Conservation (phyloP, 2,888 invertebrate genomes). For the Cosmia trapezina region DNA sequence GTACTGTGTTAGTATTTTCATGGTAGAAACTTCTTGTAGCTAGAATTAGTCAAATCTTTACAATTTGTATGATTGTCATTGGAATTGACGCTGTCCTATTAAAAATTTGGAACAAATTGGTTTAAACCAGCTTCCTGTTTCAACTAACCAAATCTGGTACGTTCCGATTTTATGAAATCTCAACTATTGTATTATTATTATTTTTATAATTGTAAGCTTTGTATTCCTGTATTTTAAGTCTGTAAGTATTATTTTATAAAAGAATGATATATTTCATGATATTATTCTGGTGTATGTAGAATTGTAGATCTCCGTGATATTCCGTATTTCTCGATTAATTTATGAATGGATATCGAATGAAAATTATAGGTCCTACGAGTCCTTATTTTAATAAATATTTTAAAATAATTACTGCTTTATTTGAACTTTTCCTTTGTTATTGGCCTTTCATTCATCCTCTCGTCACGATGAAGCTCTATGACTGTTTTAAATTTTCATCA, state of each 20-base stretch:
- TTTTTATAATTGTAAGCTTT: constrained; percentile 38
- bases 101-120: constrained; percentile 25
- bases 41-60: constrained; percentile 36
- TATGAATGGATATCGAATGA: constrained; percentile 35
- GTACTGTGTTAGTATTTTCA: constrained; percentile 9
- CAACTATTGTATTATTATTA: constrained; percentile 29
- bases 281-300: constrained; percentile 40
- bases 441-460: background rate
- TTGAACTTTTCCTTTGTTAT: constrained; percentile 4
- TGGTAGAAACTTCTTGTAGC: constrained; percentile 20
- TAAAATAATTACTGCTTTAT: constrained; percentile 4
- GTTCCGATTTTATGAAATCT: constrained; percentile 41
- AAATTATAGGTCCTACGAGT: constrained; percentile 27
- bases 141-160: background rate
- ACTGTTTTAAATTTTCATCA: background rate
- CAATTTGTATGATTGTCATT: constrained; percentile 9
- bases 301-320: constrained; percentile 54
- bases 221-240: constrained; percentile 58
- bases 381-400: constrained; percentile 53
- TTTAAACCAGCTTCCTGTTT: constrained; percentile 12
- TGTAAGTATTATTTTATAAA: constrained; percentile 37
- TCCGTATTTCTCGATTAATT: constrained; percentile 38
- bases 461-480: background rate
- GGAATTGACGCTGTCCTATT: constrained; percentile 28
- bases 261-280: constrained; percentile 24